Conservation (phyloP, 2,888 invertebrate genomes). For the Tanypteryx hageni region DNA sequence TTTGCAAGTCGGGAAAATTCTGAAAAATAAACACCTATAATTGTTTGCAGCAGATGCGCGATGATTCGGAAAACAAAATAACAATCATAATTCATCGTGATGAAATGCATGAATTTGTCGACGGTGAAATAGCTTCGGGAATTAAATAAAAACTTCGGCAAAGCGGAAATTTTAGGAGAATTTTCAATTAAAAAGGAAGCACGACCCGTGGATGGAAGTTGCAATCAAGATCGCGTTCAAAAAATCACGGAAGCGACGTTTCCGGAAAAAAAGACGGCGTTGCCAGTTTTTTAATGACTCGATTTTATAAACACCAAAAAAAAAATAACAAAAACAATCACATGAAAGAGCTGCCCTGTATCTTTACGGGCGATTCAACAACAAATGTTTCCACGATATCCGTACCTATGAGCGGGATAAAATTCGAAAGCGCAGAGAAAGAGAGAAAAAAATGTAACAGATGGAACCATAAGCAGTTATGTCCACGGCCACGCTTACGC, state of each 20-base stretch:
- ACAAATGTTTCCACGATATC: slow-evolving; percentile 13
- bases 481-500: background rate
- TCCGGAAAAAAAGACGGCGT: background rate
- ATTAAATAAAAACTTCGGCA: too few species aligned
- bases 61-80: too few species aligned
- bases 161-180: too few species aligned
- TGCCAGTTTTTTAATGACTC: background rate
- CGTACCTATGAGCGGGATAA: background rate
- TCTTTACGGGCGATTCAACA: slow-evolving; percentile 1
- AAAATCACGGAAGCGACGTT: background rate
- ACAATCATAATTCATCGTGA: too few species aligned
- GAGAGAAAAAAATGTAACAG: background rate
- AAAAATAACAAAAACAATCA: background rate
- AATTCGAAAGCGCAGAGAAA: background rate
- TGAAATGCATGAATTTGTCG: too few species aligned
- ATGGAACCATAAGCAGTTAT: background rate
- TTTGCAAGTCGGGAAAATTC: too few species aligned
- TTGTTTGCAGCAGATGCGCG: too few species aligned
- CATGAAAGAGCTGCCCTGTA: background rate
- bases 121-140: too few species aligned
- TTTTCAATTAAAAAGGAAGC: too few species aligned
- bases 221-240: background rate
- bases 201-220: background rate
- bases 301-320: background rate
- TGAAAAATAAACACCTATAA: too few species aligned